Evolutionary conservation across 2,113 vertebrate genomes (phyloP).

Genomic region (Carlito syrichta): DNA sequence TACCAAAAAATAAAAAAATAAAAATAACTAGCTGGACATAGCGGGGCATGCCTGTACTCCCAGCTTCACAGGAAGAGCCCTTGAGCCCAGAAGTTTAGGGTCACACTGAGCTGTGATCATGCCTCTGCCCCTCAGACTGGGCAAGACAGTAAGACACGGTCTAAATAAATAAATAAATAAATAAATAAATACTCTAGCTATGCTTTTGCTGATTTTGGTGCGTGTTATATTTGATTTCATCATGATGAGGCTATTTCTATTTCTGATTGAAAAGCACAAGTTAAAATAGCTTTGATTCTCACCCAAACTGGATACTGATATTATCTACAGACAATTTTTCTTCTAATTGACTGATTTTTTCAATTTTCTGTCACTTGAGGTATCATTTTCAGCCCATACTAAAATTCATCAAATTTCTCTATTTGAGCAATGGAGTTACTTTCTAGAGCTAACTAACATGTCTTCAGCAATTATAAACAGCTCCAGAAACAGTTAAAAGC

Average conservation of each 20-base stretch:
- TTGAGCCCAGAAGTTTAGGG: too few species aligned
- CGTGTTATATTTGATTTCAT: neutral
- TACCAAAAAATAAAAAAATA: too few species aligned
- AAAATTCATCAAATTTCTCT: neutral
- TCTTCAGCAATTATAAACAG: neutral
- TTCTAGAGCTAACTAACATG: neutral
- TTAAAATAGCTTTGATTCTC: constrained; percentile 38
- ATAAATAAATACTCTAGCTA: neutral
- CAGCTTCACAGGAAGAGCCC: too few species aligned
- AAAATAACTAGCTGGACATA: too few species aligned
- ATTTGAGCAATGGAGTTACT: neutral
- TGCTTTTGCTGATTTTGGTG: neutral
- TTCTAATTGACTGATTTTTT: neutral
- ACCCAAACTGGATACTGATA: neutral
- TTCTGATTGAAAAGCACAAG: neutral
- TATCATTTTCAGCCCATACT: neutral
- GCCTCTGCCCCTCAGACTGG: too few species aligned
- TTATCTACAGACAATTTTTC: neutral
- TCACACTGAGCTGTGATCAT: too few species aligned
- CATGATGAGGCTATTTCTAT: neutral
- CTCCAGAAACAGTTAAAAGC: neutral
- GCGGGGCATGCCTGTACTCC: too few species aligned
- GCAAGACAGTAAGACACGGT: too few species aligned
- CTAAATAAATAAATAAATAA: too few species aligned
- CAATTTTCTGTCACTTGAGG: neutral